Base-by-base conservation (phyloP, 2,113 vertebrate species). In the Corythaeola cristata region DNA sequence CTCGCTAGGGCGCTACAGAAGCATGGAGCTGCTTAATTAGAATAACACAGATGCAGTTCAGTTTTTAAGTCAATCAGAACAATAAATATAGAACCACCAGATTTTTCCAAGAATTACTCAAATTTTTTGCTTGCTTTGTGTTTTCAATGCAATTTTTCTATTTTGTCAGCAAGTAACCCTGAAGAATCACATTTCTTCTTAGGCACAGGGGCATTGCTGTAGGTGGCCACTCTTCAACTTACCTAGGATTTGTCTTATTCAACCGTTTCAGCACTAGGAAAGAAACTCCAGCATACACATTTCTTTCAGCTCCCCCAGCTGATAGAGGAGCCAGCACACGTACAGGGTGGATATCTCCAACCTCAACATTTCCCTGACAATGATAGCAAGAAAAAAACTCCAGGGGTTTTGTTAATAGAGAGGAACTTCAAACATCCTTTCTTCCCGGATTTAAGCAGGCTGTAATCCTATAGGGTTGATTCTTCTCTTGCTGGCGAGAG, bases 11-110 rank as follows among this genome's bases (percentile, higher is more conserved):
- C 67, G 35, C 80, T 62, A 81, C 83, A 95, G 93, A 84, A 95
- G 93, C 92, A 58, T 77, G 63, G 88, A 94, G 83, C 91, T 91
- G 90, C 91, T 96, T 97, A 93, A 97, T 97, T 96, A 77, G 83
- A 93, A 89, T 91, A 90, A 85, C 83, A 93, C 73, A 89, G 83
- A 93, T 55, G 84, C 64, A 86, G 75, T 56, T 80, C 7, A 8
- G 41, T 56, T 82, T 90, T 85, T 39, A 83, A 91, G 85, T 94
- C 88, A 89, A 71, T 96, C 96, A 92, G 84, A 95, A 91, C 63
- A 69, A 92, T 58, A 92, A 95, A 91, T 88, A 91, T 6, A 81
- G 83, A 92, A 69, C 24, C 30, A 66, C 21, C 35, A 69, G 71
- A 64, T 86, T 88, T 91, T 45, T 74, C 63, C 19, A 49, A 76